Evolutionary conservation across 2,113 vertebrate species (phyloP).

Genomic region (Lipotes vexillifer): DNA sequence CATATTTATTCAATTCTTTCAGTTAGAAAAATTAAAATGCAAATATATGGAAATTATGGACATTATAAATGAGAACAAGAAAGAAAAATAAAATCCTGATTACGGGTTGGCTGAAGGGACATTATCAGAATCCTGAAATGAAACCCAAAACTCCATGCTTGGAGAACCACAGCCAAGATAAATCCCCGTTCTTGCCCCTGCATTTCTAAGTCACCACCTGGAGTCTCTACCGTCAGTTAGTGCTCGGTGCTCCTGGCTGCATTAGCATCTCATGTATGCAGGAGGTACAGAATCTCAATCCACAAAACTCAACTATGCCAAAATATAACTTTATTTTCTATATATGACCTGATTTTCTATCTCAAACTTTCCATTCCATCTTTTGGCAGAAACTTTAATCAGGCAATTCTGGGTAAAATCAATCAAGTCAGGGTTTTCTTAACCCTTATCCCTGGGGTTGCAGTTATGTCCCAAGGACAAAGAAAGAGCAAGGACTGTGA

Average conservation of each 20-base stretch:
- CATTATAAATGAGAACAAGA: slow-evolving; percentile 68
- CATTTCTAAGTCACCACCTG: slow-evolving; percentile 54
- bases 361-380: slow-evolving; percentile 8
- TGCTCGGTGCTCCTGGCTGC: background rate
- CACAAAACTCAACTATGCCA: background rate
- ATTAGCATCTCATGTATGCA: background rate
- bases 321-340: slow-evolving; percentile 22
- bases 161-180: slow-evolving; percentile 26
- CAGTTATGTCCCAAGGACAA: background rate
- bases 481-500: background rate
- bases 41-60: slow-evolving; percentile 72
- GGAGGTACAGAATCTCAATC: slow-evolving; percentile 33
- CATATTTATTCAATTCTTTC: slow-evolving; percentile 62
- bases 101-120: slow-evolving; percentile 56
- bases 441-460: background rate
- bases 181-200: slow-evolving; percentile 30
- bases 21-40: slow-evolving; percentile 64
- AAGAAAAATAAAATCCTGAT: slow-evolving; percentile 64
- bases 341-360: background rate
- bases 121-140: slow-evolving; percentile 61
- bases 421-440: background rate
- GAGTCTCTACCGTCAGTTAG: background rate
- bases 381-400: background rate
- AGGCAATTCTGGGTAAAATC: background rate
- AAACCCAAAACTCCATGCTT: slow-evolving; percentile 28